Base-by-base conservation (phyloP, 37 sponge, comb jelly and placozoan species). In the Theonella swinhoei region DNA sequence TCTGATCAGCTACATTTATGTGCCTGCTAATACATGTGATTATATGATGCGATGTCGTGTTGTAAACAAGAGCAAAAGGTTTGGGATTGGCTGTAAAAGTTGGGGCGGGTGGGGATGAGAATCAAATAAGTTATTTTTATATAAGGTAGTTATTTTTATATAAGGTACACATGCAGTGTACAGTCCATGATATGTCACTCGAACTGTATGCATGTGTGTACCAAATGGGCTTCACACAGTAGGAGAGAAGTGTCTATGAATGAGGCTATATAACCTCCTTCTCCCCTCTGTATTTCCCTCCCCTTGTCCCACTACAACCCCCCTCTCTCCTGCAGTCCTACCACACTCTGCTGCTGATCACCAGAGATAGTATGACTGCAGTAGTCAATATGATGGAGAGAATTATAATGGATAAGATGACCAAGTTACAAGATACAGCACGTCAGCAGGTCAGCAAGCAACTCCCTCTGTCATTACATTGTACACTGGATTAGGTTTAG, bases 401-500 rank as follows among this genome's bases (percentile, higher is more conserved):
- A 39, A 83, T 97, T 2, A 83, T 97, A 7, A 87, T 94, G 87
- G 95, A 94, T 71, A 97, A 94, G 90, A 90, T 89, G 76, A 81
- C 40, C 24, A 79, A 62, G 37, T 66, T 97, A 26, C 72, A 79
- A 38, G 89, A 89, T 17, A 83, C 69, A 17, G 78, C 91, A 0
- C 85, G 83, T 54, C 42, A 81, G 35, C 96, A 95, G 84, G 96
- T 92, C 68, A 25, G 25, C 28, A 60, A n/a, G n/a, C n/a, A n/a
- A 32, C 35, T 28, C 4, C 36, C 3, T 40, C 33, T 29, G 31
- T 79, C 67, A 34, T 32, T 14, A 39, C n/a, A n/a, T 70, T 29
- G 65, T n/a, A 29, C 0, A 0, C 30, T 23, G 33, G 22, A 61
- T 1, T 58, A 39, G 25, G 40, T 3, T 65, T 4, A 66, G 80